These are phyloP conservation scores for Ooceraea biroi DNA, from an alignment of 1,140 invertebrate species.

Conservation along the genomic window DNA sequence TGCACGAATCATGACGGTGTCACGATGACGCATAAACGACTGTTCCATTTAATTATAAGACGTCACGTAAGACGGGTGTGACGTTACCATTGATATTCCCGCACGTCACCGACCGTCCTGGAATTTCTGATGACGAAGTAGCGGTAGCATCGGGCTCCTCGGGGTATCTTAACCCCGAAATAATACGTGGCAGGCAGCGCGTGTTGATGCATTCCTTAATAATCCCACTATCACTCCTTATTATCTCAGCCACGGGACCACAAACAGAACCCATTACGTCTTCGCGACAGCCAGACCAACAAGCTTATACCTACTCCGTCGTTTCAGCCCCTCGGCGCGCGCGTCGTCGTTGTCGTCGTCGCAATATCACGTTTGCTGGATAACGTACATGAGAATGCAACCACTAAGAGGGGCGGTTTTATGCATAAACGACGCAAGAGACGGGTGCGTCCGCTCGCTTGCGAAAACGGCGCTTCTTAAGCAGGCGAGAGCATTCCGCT, in stretches of 20 bases:
- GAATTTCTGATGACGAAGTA: conserved; percentile 1
- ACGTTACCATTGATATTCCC: conserved; percentile 22
- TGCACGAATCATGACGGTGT: too few relatives aligned
- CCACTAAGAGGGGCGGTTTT: conserved; percentile 55
- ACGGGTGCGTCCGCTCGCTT: conserved; percentile 14
- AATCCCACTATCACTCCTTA: conserved; percentile 78
- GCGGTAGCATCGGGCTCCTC: conserved; percentile 40
- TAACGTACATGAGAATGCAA: conserved; percentile 50
- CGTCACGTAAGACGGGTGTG: not conserved
- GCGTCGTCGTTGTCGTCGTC: not conserved
- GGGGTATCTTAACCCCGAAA: conserved; percentile 50
- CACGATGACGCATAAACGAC: not conserved
- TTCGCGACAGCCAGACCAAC: conserved; percentile 66
- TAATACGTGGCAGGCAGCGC: conserved; percentile 56
- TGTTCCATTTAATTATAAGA: conserved; percentile 43
- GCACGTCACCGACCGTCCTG: not conserved
- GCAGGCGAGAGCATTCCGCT: conserved; percentile 47
- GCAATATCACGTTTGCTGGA: conserved; percentile 64
- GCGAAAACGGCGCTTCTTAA: conserved; percentile 47
- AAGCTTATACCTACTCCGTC: conserved; percentile 62
- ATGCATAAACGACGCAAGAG: conserved; percentile 74
- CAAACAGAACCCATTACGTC: conserved; percentile 78
- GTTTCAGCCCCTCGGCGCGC: not conserved
- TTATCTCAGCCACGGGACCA: conserved; percentile 73
- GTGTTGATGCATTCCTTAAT: conserved; percentile 74